A percentile compares a stretch with the other conserved stretches of the same genome.
These are phyloP conservation scores for Tyrannus savana DNA, from an alignment of 2,113 vertebrate species.

Conservation along the genomic window DNA sequence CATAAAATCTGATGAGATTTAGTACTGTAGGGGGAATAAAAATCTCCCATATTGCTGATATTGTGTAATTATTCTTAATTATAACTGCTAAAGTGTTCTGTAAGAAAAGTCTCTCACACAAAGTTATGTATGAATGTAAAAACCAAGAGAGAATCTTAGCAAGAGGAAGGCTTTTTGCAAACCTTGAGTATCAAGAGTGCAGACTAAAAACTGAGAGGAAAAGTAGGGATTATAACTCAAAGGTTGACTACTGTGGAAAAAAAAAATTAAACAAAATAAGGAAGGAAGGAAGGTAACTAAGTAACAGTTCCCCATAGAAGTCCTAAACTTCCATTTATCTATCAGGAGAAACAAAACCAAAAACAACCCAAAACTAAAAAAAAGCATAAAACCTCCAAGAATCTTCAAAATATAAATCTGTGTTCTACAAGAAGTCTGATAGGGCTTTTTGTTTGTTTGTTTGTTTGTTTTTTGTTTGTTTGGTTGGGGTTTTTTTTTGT, in stretches of 20 bases:
- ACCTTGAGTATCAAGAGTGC: background rate
- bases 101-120: background rate
- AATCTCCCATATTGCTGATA: background rate
- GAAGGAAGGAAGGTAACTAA: background rate
- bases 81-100: background rate
- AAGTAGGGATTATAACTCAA: background rate
- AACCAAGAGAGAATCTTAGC: background rate
- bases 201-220: background rate
- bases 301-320: background rate
- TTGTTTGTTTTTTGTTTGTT: too few species aligned
- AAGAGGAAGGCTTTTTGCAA: background rate
- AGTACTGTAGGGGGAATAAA: background rate
- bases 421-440: background rate
- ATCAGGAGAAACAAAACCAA: background rate
- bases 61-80: background rate
- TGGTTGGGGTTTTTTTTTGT: background rate
- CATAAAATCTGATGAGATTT: background rate
- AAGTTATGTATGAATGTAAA: background rate
- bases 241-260: background rate
- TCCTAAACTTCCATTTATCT: background rate
- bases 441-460: background rate
- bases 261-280: background rate
- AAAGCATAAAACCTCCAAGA: fast-evolving
- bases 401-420: background rate
- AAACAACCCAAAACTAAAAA: background rate